Evolutionary conservation across 2,888 invertebrate genomes (phyloP).

Genomic region (Peribatodes rhomboidaria): DNA sequence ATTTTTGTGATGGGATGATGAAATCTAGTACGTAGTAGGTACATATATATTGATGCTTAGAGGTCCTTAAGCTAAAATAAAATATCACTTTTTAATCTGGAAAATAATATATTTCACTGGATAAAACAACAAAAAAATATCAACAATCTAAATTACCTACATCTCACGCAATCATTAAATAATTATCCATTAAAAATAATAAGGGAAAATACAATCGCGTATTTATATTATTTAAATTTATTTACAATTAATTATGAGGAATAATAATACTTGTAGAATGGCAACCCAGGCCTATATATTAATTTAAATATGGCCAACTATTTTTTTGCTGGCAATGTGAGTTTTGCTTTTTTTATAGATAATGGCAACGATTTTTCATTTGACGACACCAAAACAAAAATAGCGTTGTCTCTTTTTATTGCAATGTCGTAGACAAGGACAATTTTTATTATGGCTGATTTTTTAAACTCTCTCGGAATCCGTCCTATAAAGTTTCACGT

Average conservation of each 20-base stretch:
- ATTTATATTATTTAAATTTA: slow-evolving; percentile 42
- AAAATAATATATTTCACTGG: slow-evolving; percentile 75
- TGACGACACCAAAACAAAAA: background rate
- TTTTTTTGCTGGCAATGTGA: slow-evolving; percentile 42
- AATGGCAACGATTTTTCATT: background rate
- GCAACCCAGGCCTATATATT: slow-evolving; percentile 48
- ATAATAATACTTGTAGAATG: slow-evolving; percentile 55
- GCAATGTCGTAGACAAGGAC: too few relatives aligned
- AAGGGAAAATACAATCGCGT: slow-evolving; percentile 39
- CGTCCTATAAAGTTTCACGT: slow-evolving; percentile 35
- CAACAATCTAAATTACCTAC: slow-evolving; percentile 54
- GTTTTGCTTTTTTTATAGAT: slow-evolving; percentile 16
- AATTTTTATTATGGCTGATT: background rate
- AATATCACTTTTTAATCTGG: slow-evolving; percentile 56
- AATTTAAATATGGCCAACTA: slow-evolving; percentile 49
- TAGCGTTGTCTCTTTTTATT: background rate
- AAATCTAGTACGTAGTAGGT: too few relatives aligned
- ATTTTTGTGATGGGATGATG: too few relatives aligned
- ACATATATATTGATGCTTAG: too few relatives aligned
- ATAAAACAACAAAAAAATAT: slow-evolving; percentile 70
- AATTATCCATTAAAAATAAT: slow-evolving; percentile 33
- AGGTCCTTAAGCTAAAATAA: slow-evolving; percentile 42
- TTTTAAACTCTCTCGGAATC: slow-evolving; percentile 23
- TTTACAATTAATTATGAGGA: slow-evolving; percentile 54
- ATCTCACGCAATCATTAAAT: slow-evolving; percentile 35